These are phyloP conservation scores for Graptemys geographica DNA, from an alignment of 2,797 vertebrate genomes.

Conservation along the genomic window DNA sequence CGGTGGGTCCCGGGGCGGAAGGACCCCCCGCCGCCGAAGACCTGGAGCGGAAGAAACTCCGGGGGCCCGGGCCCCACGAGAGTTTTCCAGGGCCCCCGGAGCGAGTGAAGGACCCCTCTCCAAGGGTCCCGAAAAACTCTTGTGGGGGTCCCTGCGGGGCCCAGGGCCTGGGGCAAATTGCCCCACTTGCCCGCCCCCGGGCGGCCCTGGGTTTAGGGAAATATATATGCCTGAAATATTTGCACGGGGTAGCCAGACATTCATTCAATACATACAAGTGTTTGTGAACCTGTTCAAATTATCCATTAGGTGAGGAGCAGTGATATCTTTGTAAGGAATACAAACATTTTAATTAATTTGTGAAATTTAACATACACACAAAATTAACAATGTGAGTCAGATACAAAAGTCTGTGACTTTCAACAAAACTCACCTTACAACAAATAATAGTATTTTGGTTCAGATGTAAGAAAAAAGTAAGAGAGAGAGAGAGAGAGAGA, in stretches of 20 bases:
- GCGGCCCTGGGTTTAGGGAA: neutral
- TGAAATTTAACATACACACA: constrained; percentile 51
- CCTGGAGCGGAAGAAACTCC: no score
- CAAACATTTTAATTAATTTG: constrained; percentile 72
- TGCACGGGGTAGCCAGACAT: constrained; percentile 71
- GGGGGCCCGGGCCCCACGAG: no score
- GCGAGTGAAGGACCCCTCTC: no score
- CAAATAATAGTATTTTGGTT: constrained; percentile 14
- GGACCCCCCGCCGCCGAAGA: no score
- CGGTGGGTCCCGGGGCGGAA: no score
- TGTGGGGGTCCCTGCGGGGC: no score
- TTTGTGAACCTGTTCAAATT: constrained; percentile 75
- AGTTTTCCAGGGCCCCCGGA: no score
- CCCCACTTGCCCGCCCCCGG: no score
- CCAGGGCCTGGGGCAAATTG: no score
- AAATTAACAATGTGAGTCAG: neutral
- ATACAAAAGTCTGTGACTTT: neutral
- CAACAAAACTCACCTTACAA: constrained; percentile 64
- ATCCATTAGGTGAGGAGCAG: constrained; percentile 49
- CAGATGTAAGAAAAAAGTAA: neutral
- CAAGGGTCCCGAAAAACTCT: no score
- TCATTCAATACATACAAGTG: constrained; percentile 75
- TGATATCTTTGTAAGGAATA: constrained; percentile 54
- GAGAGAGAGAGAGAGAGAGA: neutral
- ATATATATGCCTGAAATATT: constrained; percentile 46